phyloP scores from a whole-genome alignment of 2,797 vertebrate species.

The Notolepis coatsorum region DNA sequence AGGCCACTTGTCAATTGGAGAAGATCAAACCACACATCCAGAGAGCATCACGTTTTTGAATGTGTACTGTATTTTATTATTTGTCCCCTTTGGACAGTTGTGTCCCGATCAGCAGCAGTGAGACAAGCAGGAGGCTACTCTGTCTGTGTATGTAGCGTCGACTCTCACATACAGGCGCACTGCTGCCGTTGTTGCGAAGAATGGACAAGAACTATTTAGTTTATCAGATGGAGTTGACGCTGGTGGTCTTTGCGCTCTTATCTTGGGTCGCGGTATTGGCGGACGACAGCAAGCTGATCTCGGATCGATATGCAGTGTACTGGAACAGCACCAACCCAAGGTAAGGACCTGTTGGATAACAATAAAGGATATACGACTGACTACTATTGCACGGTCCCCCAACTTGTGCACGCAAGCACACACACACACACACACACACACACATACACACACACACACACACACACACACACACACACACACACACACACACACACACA shows the following conservation, averaged over 20 bases:
- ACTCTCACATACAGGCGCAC: neutral
- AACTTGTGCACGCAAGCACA: too few species aligned
- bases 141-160: neutral
- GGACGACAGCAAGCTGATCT: conserved; percentile 89
- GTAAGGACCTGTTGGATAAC: conserved; percentile 66
- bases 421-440: neutral
- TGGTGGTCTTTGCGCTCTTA: conserved; percentile 82
- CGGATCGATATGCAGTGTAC: conserved; percentile 92
- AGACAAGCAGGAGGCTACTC: conserved; percentile 47
- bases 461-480: too few species aligned
- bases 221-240: conserved; percentile 79
- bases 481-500: too few species aligned
- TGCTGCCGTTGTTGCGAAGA: conserved; percentile 11
- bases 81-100: neutral
- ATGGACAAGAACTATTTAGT: conserved; percentile 63
- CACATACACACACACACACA: too few species aligned
- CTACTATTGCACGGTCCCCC: neutral
- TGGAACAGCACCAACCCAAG: conserved; percentile 97
- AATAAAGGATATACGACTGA: neutral
- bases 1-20: conserved; percentile 7
- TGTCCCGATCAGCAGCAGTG: conserved; percentile 10
- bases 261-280: conserved; percentile 85
- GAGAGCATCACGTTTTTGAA: conserved; percentile 13
- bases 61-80: conserved; percentile 9
- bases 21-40: conserved; percentile 5